Percentiles rank a stretch among this genome's conserved stretches.
These are phyloP conservation scores for Myodes glareolus DNA, from an alignment of 2,113 vertebrate species.

Conservation along the genomic window DNA sequence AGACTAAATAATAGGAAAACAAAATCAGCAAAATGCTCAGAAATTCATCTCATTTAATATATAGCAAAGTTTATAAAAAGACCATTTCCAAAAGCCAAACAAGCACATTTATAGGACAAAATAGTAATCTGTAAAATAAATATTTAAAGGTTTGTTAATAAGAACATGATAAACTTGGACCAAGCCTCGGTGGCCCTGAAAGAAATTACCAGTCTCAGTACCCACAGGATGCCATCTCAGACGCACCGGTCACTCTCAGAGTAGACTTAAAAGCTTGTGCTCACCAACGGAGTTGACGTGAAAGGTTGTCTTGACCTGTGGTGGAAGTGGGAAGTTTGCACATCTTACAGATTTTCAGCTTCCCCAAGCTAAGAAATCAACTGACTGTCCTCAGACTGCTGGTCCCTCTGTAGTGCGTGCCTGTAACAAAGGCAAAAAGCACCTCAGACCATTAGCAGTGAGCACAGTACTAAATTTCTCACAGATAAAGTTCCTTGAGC, in stretches of 20 bases:
- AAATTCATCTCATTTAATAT: neutral
- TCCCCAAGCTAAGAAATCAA: neutral
- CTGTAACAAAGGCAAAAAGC: neutral
- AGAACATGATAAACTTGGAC: neutral
- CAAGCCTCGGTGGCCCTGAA: neutral
- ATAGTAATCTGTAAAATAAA: neutral
- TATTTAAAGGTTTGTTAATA: neutral
- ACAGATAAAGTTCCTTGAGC: neutral
- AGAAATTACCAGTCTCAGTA: neutral
- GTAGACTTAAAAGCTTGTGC: neutral
- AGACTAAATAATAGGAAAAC: neutral
- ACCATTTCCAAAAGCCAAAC: neutral
- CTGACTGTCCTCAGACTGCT: neutral
- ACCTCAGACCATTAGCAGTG: neutral
- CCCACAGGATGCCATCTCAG: neutral
- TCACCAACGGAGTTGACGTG: neutral
- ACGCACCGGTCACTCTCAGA: neutral
- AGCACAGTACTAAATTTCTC: slow-evolving; percentile 7
- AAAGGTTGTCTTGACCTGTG: neutral
- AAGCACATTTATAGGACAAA: neutral
- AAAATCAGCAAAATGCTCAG: neutral
- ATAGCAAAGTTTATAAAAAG: neutral
- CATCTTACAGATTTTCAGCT: neutral
- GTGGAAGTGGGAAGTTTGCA: neutral
- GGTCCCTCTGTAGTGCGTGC: neutral